Evolutionary conservation across 2,888 invertebrate species (phyloP).

Genomic region (Tetragonula carbonaria): DNA sequence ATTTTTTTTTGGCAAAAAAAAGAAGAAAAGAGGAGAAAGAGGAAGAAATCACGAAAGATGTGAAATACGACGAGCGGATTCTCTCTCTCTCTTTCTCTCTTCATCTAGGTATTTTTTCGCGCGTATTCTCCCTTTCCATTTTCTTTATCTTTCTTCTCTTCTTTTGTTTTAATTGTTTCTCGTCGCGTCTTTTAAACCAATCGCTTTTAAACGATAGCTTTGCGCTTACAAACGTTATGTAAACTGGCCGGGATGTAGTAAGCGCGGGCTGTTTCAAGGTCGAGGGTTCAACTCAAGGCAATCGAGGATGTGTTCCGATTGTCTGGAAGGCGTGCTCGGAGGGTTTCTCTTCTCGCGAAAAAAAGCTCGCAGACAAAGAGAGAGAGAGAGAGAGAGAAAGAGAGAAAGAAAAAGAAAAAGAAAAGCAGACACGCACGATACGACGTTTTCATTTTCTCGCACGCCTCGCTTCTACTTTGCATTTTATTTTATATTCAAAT

Average conservation of each 20-base stretch:
- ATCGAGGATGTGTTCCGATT: conserved; percentile 52
- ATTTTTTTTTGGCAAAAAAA: neutral
- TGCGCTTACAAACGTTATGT: conserved; percentile 38
- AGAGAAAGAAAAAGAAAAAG: neutral
- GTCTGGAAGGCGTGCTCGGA: conserved; percentile 30
- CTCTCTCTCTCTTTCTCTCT: neutral
- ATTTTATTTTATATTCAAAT: neutral
- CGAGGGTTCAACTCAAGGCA: conserved; percentile 45
- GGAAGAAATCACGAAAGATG: neutral
- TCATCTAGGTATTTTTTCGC: neutral
- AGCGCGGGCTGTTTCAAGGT: conserved; percentile 44
- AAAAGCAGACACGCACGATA: neutral
- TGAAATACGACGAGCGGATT: conserved; percentile 31
- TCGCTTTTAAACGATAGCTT: conserved; percentile 55
- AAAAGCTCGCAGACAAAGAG: neutral
- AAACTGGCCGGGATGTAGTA: conserved; percentile 27
- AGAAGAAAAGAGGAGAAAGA: neutral
- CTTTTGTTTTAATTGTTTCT: conserved; percentile 17
- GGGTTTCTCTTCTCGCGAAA: conserved; percentile 21
- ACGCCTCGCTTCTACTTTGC: neutral
- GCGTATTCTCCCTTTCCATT: neutral
- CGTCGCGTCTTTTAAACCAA: conserved; percentile 33
- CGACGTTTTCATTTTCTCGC: neutral
- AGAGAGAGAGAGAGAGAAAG: neutral
- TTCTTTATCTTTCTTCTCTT: conserved; percentile 12